Base-by-base conservation (phyloP, 2,113 vertebrate species). In the Cochlearius cochlearius region DNA sequence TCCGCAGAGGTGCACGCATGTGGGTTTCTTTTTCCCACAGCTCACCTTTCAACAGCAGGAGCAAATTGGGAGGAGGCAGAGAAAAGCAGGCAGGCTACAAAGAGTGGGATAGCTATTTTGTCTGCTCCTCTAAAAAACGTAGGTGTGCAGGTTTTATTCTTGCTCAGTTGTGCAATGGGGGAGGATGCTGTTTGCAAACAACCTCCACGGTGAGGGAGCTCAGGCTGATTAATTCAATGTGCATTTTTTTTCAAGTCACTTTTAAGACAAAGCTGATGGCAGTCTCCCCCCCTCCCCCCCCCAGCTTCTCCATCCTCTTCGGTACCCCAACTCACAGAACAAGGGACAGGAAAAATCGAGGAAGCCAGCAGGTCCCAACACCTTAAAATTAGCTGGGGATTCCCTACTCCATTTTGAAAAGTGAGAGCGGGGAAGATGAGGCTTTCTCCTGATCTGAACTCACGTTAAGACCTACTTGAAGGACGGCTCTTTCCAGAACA, bases 101-200 rank as follows among this genome's bases (percentile, higher is more conserved):
- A 82, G 90, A 92, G 68, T 64, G 47, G 87, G 63, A 82, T 9
- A 90, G 64, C 36, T 97, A 93, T 94, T 96, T 87, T 85, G 82
- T 84, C 87, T 92, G 92, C 64, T 77, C 91, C 60, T 87, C 94
- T 52, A 29, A 72, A 93, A 97, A 76, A 25, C 78, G 81, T 96
- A 97, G 97, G 97, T 96, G 96, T 91, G 39, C 86, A 67, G 78
- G 81, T 94, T 96, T 90, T 89, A 86, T 90, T 92, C 88, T 92
- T 88, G 83, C 86, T 90, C 55, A 60, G 47, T 56, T 83, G 92
- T 93, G 96, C 72, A 92, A 45, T 64, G 92, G 84, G 63, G 92
- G 79, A 95, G 93, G 84, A 92, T 92, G 92, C 89, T 96, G 96
- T 97, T 93, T 95, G 97, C 97, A 97, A 98, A 97, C 95, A 97